Base-by-base conservation (phyloP, 2,797 vertebrate species). In the Intellagama lesueurii region DNA sequence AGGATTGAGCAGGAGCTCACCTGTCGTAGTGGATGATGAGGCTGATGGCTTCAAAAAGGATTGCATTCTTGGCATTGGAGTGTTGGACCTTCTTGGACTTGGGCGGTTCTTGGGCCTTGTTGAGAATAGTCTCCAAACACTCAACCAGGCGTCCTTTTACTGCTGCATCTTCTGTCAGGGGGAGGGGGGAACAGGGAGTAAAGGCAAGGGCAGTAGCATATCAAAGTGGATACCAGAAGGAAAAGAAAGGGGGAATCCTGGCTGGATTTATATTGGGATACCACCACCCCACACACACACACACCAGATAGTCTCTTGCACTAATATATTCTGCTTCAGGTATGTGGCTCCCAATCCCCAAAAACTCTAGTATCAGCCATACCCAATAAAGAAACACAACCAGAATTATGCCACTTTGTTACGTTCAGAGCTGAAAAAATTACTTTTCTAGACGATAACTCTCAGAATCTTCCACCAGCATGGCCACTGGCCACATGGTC, bases 41-140 rank as follows among this genome's bases (percentile, higher is more conserved):
- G 87, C 95, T 96, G 92, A 97, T 97, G 60, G 96, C 96, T 91
- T 97, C 96, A 5, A 97, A 96, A 35, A 97, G 94, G 84, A 96
- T 94, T 8, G 96, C 96, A 0, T 97, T 97, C 94, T 96, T 97
- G 75, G 96, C 96, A 0, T 97, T 97, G 79, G 96, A 97, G 89
- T 97, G 96, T 86, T 97, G 96, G 47, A 97, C 96, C 90, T 97
- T 97, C 94, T 97, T 97, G 86, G 96, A 96, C 91, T 97, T 97
- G 69, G 96, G 96, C 0, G 96, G 96, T 80, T 97, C 96, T 88
- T 97, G 96, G 17, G 96, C 96, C 88, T 97, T 97, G 94, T 97
- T 97, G 64, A 97, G 94, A 82, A 97, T 96, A 0, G 96, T 96
- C 92, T 97, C 94, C 73, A 95, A 90, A 60, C 94, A 95, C 70